Evolutionary conservation across 2,888 invertebrate species (phyloP).

Genomic region (Trisateles emortualis): DNA sequence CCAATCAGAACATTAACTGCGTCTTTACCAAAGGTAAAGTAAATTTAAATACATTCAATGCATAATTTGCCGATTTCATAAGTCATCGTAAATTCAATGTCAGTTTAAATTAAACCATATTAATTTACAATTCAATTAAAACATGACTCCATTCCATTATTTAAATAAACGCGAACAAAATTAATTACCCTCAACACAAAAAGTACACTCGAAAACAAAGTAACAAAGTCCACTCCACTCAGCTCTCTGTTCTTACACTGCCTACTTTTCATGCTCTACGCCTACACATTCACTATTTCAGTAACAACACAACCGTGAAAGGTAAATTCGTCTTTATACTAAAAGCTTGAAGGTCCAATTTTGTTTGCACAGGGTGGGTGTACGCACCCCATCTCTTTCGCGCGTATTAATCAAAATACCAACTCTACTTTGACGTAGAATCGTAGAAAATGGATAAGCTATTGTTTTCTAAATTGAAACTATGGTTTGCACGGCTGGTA

Average conservation of each 20-base stretch:
- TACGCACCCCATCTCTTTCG: constrained; percentile 83
- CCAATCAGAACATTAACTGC: too few species aligned
- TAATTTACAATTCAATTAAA: constrained; percentile 37
- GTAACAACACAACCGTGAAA: constrained; percentile 61
- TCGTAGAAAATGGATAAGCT: constrained; percentile 86
- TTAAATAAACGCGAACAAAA: constrained; percentile 36
- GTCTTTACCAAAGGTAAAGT: background rate
- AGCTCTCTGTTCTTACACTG: constrained; percentile 75
- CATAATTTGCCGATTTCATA: constrained; percentile 5
- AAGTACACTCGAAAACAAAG: constrained; percentile 53
- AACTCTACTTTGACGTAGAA: constrained; percentile 85
- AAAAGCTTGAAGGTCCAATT: constrained; percentile 58
- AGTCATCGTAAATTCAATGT: constrained; percentile 19
- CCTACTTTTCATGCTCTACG: constrained; percentile 86
- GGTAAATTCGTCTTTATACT: constrained; percentile 67
- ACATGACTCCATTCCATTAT: constrained; percentile 18
- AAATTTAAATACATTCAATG: background rate
- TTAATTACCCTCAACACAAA: constrained; percentile 41
- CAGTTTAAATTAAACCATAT: constrained; percentile 22
- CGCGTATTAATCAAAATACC: constrained; percentile 86
- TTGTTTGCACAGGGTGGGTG: constrained; percentile 39
- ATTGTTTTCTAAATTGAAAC: constrained; percentile 86
- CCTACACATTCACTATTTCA: constrained; percentile 85
- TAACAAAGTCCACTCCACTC: constrained; percentile 75
- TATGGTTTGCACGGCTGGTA: constrained; percentile 72